Evolutionary conservation across 2,113 vertebrate genomes (phyloP), one percentile per base, ranked within the genome.

Genomic region (Psilopsiagon aurifrons): DNA sequence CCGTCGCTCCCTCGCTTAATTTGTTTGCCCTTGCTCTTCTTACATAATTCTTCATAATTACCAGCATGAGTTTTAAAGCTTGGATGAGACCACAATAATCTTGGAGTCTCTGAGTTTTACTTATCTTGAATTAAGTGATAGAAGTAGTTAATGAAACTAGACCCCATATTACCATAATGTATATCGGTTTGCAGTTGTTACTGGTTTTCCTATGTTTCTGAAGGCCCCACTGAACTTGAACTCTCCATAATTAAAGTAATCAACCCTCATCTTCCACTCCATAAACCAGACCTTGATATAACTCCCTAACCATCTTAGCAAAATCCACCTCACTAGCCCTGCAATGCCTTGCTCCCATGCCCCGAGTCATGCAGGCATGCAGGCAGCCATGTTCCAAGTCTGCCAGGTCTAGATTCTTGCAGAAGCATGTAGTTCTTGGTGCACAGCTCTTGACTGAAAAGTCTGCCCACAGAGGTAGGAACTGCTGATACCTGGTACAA

Each of bases 341-440:
- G 29, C 31, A 70, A n/a, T 9, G 8, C 22, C 28, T 54, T 71
- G 49, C 17, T 52, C 39, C 27, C 1, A 10, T 3, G 2, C 11
- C 39, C 25, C 0, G 2, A n/a, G 28, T 28, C 1, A 1, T 3
- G 1, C 5, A 7, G 1, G 3, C 1, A 1, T 3, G 1, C 5
- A 7, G 1, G 3, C 29, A 70, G 20, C 8, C 20, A 13, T 0
- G 1, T 13, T 84, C 35, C n/a, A 43, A 35, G 57, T 16, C 19
- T 87, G 23, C 17, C 75, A 74, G 24, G 35, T 39, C 29, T 54
- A 27, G 17, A 17, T 20, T 49, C 39, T 22, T 2, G 5, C 29
- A 12, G 9, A 76, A 83, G 52, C 10, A 2, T 9, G 14, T 46
- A 35, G n/a, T 16, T 91, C n/a, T 31, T 31, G 35, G 4, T 2